Conservation (phyloP, 2,888 invertebrate genomes). For the Tipula vernalis region DNA sequence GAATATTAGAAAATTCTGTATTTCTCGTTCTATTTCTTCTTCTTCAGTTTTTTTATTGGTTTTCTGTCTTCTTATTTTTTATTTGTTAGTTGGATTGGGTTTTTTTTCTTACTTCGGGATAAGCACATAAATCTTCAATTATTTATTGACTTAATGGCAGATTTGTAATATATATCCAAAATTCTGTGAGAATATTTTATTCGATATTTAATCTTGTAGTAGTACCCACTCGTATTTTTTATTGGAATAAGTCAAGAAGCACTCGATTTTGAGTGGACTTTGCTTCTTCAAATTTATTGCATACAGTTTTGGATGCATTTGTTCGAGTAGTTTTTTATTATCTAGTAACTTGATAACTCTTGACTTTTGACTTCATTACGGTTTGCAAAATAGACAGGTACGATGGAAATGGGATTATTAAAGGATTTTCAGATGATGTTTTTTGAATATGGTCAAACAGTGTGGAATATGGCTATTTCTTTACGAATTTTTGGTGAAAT, state of each 20-base stretch:
- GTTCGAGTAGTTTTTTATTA: too few species aligned
- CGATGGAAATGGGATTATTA: too few species aligned
- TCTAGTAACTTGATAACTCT: too few species aligned
- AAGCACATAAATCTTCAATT: neutral
- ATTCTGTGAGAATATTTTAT: neutral
- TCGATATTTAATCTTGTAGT: neutral
- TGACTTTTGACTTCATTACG: too few species aligned
- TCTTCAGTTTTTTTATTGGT: neutral
- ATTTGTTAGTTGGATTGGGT: neutral
- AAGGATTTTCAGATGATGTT: too few species aligned
- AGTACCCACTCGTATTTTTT: neutral
- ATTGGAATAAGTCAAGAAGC: neutral
- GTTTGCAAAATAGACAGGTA: too few species aligned
- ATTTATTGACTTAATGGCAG: slow-evolving; percentile 4
- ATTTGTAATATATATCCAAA: neutral
- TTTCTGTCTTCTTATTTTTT: neutral
- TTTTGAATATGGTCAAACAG: too few species aligned
- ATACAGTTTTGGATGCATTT: neutral
- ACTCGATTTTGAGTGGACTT: neutral
- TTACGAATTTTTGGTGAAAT: too few species aligned
- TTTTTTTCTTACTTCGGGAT: neutral
- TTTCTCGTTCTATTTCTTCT: neutral
- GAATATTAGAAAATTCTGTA: neutral
- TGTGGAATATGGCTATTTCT: too few species aligned
- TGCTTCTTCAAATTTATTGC: neutral